These are phyloP conservation scores for Platycercus adscitus DNA, from an alignment of 2,113 vertebrate genomes.

Conservation along the genomic window DNA sequence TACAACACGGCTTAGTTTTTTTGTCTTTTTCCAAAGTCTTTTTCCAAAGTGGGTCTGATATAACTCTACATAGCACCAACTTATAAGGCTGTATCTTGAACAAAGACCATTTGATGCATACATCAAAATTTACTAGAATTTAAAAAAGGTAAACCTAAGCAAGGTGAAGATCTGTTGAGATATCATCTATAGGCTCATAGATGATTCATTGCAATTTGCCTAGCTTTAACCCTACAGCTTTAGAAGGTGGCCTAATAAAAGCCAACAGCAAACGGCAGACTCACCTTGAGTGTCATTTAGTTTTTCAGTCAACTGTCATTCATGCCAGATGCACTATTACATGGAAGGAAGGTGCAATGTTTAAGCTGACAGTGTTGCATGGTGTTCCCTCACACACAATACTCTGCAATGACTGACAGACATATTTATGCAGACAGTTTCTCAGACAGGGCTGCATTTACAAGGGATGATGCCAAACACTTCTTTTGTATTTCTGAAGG, in stretches of 20 bases:
- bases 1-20: background rate
- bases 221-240: background rate
- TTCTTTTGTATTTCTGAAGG: background rate
- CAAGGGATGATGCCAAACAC: constrained; percentile 22
- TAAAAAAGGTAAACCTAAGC: background rate
- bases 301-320: background rate
- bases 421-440: background rate
- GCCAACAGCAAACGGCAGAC: background rate
- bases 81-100: background rate
- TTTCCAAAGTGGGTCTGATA: background rate
- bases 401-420: background rate
- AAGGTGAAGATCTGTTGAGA: background rate
- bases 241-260: background rate
- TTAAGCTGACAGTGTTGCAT: rapidly evolving
- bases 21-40: background rate
- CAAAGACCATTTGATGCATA: background rate
- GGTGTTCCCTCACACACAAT: background rate
- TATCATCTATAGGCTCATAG: background rate
- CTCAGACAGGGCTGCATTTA: background rate
- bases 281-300: background rate
- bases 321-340: background rate
- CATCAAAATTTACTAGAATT: background rate
- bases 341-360: background rate
- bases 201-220: background rate
- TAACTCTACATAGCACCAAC: background rate